Evolutionary conservation across 30 jellyfish, hydroid and myxozoan genomes (phyloP).

Genomic region (Cassiopea xamachana): DNA sequence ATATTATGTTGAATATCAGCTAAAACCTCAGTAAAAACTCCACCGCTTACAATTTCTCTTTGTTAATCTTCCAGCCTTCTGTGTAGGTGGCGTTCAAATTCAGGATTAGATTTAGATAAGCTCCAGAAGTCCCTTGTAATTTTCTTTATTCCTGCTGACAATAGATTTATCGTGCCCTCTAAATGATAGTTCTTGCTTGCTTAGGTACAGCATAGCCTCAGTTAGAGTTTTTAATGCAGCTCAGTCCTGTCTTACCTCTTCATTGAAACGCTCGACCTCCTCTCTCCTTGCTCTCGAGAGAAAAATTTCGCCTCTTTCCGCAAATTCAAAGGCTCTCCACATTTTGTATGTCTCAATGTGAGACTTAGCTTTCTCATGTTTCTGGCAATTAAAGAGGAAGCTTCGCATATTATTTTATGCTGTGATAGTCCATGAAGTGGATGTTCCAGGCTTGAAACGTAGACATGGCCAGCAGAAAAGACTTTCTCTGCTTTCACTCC

Average conservation of each 20-base stretch:
- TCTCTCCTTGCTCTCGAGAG: constrained; percentile 42
- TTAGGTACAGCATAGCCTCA: constrained; percentile 27
- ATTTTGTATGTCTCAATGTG: constrained; percentile 25
- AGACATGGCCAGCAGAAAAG: constrained; percentile 41
- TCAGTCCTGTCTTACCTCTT: constrained; percentile 52
- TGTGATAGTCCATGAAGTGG: constrained; percentile 23
- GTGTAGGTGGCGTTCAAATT: constrained; percentile 49
- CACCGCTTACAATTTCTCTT: neutral
- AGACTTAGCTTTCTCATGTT: constrained; percentile 20
- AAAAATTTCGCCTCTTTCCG: constrained; percentile 29
- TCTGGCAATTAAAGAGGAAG: constrained; percentile 24
- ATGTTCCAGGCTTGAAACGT: neutral
- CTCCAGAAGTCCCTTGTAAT: neutral
- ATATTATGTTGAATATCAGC: constrained; percentile 49
- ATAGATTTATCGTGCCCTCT: constrained; percentile 56
- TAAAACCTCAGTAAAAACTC: constrained; percentile 58
- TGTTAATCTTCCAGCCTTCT: constrained; percentile 32
- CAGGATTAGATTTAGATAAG: constrained; percentile 52
- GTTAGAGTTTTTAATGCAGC: constrained; percentile 8
- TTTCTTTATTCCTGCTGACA: constrained; percentile 24
- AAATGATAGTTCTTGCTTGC: neutral
- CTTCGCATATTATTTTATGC: constrained; percentile 11
- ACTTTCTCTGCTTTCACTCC: neutral
- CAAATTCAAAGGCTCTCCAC: constrained; percentile 24
- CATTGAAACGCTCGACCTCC: constrained; percentile 57